phyloP scores from a whole-genome alignment of 2,113 vertebrate species.

The Mesoclemmys tuberculata region DNA sequence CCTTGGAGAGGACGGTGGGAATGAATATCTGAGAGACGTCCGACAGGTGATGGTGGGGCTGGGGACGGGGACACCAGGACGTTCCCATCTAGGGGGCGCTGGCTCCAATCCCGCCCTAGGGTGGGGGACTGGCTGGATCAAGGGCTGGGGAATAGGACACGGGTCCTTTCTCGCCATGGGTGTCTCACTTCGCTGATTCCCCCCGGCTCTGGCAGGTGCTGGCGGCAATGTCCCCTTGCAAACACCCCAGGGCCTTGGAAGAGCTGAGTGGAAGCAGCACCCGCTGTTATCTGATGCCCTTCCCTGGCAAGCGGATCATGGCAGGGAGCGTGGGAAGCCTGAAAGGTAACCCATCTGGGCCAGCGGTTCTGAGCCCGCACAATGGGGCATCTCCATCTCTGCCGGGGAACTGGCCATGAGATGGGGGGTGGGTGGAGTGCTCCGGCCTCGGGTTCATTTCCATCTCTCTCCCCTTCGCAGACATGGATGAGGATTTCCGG shows the following conservation, averaged over 20 bases:
- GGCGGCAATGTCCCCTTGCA: background rate
- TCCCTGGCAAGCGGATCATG: background rate
- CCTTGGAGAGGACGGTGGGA: conserved; percentile 15
- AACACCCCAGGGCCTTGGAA: conserved; percentile 58
- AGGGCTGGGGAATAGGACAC: background rate
- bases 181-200: background rate
- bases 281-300: conserved; percentile 61
- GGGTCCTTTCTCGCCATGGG: background rate
- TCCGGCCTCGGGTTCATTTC: background rate
- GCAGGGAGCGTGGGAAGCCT: background rate
- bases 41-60: conserved; percentile 44
- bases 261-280: conserved; percentile 29
- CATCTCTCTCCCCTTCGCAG: background rate
- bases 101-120: background rate
- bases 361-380: background rate
- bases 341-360: conserved; percentile 8
- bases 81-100: background rate
- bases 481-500: background rate
- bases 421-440: background rate
- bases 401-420: background rate
- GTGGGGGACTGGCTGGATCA: too few relatives aligned
- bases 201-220: background rate
- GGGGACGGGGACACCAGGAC: background rate
- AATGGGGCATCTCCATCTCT: background rate
- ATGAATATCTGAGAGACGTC: background rate